Evolutionary conservation across 2,797 vertebrate species (phyloP).

Genomic region (Octomys mimax): DNA sequence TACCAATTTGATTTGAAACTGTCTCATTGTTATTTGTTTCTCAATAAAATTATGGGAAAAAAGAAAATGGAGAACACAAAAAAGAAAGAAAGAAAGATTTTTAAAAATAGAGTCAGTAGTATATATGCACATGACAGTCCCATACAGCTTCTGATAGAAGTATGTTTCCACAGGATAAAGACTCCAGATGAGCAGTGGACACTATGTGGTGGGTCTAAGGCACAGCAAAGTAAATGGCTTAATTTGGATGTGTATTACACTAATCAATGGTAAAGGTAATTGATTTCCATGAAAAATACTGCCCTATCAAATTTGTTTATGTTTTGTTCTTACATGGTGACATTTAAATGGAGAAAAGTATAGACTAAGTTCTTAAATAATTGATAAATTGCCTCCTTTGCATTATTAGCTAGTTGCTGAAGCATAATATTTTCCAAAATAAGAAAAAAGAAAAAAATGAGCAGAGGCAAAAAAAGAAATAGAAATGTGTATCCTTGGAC

Average conservation of each 20-base stretch:
- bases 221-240: background rate
- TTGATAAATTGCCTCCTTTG: conserved; percentile 12
- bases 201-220: background rate
- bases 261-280: background rate
- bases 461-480: background rate
- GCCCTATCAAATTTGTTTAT: conserved; percentile 32
- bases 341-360: background rate
- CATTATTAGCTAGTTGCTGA: background rate
- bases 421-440: conserved; percentile 4
- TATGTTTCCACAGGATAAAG: background rate
- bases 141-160: background rate
- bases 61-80: too few relatives aligned
- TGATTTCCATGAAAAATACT: background rate
- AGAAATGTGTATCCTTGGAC: background rate
- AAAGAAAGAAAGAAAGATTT: too few relatives aligned
- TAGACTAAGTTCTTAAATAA: conserved; percentile 24
- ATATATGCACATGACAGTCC: background rate
- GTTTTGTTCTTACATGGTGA: conserved; percentile 49
- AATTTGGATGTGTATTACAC: background rate
- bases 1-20: too few relatives aligned
- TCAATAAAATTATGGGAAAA: too few relatives aligned
- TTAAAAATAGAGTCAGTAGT: background rate
- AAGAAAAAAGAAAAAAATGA: background rate
- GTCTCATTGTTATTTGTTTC: too few relatives aligned
- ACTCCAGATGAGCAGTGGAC: background rate